Evolutionary conservation across 2,113 vertebrate genomes (phyloP).

Genomic region (Trinectes maculatus): DNA sequence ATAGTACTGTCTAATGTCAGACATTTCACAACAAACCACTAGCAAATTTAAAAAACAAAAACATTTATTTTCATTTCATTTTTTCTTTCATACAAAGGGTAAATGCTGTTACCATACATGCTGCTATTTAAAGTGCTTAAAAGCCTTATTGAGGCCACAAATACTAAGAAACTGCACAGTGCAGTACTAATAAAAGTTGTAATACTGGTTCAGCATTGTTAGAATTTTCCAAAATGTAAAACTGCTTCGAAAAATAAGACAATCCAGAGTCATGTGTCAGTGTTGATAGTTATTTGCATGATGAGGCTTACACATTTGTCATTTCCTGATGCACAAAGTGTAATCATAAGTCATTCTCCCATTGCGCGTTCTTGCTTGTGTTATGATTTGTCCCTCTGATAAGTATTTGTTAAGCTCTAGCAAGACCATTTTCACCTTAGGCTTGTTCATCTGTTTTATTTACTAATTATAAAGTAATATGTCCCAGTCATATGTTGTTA

Average conservation of each 20-base stretch:
- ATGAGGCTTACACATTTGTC: background rate
- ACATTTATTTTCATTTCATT: constrained; percentile 39
- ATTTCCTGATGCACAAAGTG: background rate
- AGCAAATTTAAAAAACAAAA: constrained; percentile 4
- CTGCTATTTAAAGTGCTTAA: constrained; percentile 35
- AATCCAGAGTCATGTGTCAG: background rate
- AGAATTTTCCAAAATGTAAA: background rate
- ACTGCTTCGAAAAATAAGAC: background rate
- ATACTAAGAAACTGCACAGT: constrained; percentile 8
- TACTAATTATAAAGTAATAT: too few species aligned
- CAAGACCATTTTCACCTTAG: too few species aligned
- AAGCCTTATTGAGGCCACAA: constrained; percentile 11
- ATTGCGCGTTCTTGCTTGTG: too few species aligned
- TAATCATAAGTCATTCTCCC: background rate
- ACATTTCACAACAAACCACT: background rate
- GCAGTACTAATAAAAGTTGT: constrained; percentile 23
- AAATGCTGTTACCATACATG: constrained; percentile 2
- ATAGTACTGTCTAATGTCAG: background rate
- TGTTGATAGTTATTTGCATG: background rate
- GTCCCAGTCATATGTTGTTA: constrained; percentile 13
- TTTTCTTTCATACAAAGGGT: background rate
- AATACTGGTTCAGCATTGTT: constrained; percentile 53
- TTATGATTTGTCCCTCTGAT: too few species aligned
- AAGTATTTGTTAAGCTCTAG: too few species aligned
- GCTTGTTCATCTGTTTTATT: too few species aligned